Conservation (phyloP, 2,113 vertebrate genomes). For the Dasyornis broadbenti region DNA sequence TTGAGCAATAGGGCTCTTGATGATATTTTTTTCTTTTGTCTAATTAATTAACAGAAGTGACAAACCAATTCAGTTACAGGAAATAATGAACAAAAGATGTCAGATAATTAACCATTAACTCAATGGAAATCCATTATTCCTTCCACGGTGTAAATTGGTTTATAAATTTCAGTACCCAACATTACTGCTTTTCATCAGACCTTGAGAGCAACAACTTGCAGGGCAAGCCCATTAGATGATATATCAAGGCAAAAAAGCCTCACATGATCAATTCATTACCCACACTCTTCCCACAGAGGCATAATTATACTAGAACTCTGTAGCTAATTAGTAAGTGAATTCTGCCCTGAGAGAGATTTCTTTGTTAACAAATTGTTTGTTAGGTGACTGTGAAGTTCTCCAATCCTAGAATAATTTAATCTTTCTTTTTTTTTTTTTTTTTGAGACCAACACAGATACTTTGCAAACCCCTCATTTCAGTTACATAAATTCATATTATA, state of each 20-base stretch:
- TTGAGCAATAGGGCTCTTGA: not conserved
- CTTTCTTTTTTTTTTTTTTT: not conserved
- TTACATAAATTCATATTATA: not conserved
- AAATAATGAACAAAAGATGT: conserved; percentile 10
- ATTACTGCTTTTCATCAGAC: not conserved
- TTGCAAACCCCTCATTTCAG: not conserved
- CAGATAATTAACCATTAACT: conserved; percentile 32
- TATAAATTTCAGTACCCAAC: conserved; percentile 6
- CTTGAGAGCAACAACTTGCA: not conserved
- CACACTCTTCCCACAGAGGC: not conserved
- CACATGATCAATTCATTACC: not conserved
- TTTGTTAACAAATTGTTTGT: not conserved
- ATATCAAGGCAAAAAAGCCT: not conserved
- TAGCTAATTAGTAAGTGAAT: not conserved
- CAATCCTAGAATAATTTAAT: not conserved
- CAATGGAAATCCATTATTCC: not conserved
- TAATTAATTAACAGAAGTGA: conserved; percentile 41
- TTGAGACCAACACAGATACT: not conserved
- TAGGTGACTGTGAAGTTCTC: not conserved
- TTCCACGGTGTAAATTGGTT: not conserved
- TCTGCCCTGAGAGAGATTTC: not conserved
- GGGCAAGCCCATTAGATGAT: not conserved
- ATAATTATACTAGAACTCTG: not conserved
- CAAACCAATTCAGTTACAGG: conserved; percentile 11
- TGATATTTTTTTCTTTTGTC: not conserved